Base-by-base conservation (phyloP, 2,113 vertebrate genomes). In the Ailurus styani region DNA sequence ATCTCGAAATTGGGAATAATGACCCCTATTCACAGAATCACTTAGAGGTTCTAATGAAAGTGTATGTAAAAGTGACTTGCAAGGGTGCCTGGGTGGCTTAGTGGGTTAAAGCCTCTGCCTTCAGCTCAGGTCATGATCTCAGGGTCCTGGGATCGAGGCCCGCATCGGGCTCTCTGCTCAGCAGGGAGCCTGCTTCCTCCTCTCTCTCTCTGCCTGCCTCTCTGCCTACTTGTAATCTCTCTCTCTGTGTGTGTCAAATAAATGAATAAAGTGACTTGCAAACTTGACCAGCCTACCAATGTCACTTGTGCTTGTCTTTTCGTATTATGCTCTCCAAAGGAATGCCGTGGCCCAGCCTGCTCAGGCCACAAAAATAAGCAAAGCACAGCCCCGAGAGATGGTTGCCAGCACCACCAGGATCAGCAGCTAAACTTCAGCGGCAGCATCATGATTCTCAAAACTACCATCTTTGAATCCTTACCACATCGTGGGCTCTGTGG, bases 191-290 rank as follows among this genome's bases (percentile, higher is more conserved):
- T n/a, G n/a, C n/a, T n/a, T n/a, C n/a, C n/a, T n/a, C n/a, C n/a
- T n/a, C n/a, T n/a, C n/a, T n/a, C n/a, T n/a, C n/a, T n/a, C n/a
- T n/a, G n/a, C n/a, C n/a, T n/a, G n/a, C n/a, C n/a, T n/a, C n/a
- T n/a, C n/a, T n/a, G n/a, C n/a, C n/a, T n/a, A n/a, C n/a, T n/a
- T n/a, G n/a, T n/a, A n/a, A n/a, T n/a, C n/a, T n/a, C n/a, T n/a
- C n/a, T n/a, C n/a, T n/a, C n/a, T n/a, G n/a, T n/a, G n/a, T n/a
- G n/a, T n/a, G n/a, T n/a, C n/a, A n/a, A n/a, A n/a, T n/a, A n/a
- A n/a, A n/a, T n/a, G n/a, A n/a, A n/a, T n/a, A 91, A 95, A 83
- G 23, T 57, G 47, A 90, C 64, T 70, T 50, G 23, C 78, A 88
- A 85, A 87, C 9, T 45, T 50, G 29, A 40, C 11, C n/a, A n/a